phyloP scores from a whole-genome alignment of 1,140 invertebrate species.

The Vanessa atalanta region DNA sequence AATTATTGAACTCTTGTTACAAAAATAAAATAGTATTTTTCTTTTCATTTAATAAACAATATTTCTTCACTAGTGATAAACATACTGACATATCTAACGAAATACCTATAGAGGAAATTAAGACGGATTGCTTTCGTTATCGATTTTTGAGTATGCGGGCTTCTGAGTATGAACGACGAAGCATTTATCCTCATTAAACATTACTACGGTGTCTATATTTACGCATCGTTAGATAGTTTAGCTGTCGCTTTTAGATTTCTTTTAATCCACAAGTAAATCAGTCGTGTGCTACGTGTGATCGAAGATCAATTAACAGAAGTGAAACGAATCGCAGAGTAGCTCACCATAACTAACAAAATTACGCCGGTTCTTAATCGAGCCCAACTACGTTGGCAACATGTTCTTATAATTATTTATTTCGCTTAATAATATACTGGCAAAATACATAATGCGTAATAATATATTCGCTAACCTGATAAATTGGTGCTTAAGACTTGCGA shows the following conservation, averaged over 20 bases:
- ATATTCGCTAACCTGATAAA: neutral
- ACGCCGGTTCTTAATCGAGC: conserved; percentile 15
- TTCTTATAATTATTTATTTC: conserved; percentile 9
- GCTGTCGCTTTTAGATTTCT: conserved; percentile 52
- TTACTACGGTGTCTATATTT: conserved; percentile 49
- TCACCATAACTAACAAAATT: conserved; percentile 24
- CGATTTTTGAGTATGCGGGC: conserved; percentile 46
- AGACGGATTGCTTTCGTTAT: conserved; percentile 49
- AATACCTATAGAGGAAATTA: conserved; percentile 15
- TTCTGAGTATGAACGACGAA: conserved; percentile 7
- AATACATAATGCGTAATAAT: neutral
- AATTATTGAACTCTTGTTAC: conserved; percentile 29
- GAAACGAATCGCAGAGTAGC: conserved; percentile 41
- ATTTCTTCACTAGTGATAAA: neutral
- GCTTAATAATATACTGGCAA: neutral
- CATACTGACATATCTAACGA: conserved; percentile 1
- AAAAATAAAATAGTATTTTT: neutral
- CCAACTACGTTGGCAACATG: conserved; percentile 5
- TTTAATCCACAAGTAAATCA: conserved; percentile 23
- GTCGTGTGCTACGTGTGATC: conserved; percentile 41
- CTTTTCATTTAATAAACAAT: conserved; percentile 5
- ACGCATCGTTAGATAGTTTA: conserved; percentile 50
- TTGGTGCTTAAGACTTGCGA: neutral
- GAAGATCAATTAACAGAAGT: conserved; percentile 58
- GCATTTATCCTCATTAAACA: conserved; percentile 57